Percentiles rank a stretch among this genome's conserved stretches.
Evolutionary conservation across 2,113 vertebrate genomes (phyloP).

Genomic region (Saguinus imperator): DNA sequence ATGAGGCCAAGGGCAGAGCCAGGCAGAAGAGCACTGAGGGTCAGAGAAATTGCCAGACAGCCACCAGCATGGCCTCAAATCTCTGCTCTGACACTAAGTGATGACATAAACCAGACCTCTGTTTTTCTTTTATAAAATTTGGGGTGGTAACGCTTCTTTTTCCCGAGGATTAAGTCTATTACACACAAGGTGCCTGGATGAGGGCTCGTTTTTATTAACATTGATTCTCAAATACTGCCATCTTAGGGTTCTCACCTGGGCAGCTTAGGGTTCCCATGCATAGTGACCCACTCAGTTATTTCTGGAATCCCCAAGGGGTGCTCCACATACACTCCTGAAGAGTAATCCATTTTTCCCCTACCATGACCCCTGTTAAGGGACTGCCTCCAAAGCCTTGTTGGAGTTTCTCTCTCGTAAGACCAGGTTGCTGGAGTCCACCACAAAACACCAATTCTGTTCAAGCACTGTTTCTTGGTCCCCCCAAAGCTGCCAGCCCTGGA

Average conservation of each 20-base stretch:
- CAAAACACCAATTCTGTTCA: rapidly evolving
- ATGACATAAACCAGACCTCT: rapidly evolving
- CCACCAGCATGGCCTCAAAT: background rate
- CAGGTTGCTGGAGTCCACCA: too few relatives aligned
- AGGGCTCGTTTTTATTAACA: background rate
- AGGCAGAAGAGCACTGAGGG: too few relatives aligned
- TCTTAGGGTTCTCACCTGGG: background rate
- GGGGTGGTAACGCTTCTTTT: rapidly evolving
- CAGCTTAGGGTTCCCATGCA: background rate
- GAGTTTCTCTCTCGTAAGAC: rapidly evolving
- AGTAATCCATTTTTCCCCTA: background rate
- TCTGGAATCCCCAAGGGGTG: background rate
- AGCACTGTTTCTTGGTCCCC: background rate
- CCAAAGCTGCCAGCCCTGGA: background rate
- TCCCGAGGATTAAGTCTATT: rapidly evolving
- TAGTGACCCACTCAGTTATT: background rate
- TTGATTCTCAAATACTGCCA: background rate
- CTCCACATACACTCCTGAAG: rapidly evolving
- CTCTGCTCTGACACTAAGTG: background rate
- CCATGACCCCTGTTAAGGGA: rapidly evolving
- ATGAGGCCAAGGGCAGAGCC: rapidly evolving
- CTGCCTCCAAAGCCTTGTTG: rapidly evolving
- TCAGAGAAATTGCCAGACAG: background rate
- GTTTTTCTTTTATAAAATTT: background rate
- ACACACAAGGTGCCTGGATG: background rate